Evolutionary conservation across 37 sponge, comb jelly and placozoan species (phyloP), one percentile per base, ranked within the genome.

Genomic region (Beroe ovata): DNA sequence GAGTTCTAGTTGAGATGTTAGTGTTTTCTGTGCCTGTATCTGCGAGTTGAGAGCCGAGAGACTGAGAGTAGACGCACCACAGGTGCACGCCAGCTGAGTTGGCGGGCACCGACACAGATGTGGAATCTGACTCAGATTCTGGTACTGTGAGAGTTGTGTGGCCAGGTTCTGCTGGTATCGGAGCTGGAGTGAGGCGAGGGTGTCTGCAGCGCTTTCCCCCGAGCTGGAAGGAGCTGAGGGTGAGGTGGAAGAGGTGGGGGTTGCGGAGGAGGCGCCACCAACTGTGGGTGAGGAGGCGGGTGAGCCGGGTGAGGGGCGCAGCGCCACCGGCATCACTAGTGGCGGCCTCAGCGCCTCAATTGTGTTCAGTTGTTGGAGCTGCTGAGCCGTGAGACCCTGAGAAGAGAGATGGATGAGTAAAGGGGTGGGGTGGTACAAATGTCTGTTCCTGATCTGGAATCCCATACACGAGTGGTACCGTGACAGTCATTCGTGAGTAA

Each of bases 131-230:
- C 69, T 37, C 69, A 66, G 36, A 11, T 47, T 47, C 69, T 66
- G 69, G 69, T 66, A 66, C 69, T 66, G 69, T 4, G 69, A 66
- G 35, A 66, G 69, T 30, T 66, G 69, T 1, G 33, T 66, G 28
- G 54, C 84, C 84, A 77, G 84, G 84, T 77, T 77, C 11, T 40
- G 84, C 54, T 77, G 84, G 84, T 77, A 77, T 1, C 33, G 26
- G 0, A 77, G 84, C 28, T 77, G 84, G 22, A 77, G 54, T 11
- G 84, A 39, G n/a, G 84, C 84, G 25, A 77, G 84, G 1, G 19
- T 33, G 38, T 33, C 84, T 6, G 84, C 19, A 18, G 54, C 28
- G 8, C 33, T 35, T 3, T 39, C 54, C 22, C 36, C 20, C 0
- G 54, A 42, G 29, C 18, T 28, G n/a, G 41, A n/a, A 28, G 54